Conservation (phyloP, 2,888 invertebrate species). For the Agonopterix arenella region DNA sequence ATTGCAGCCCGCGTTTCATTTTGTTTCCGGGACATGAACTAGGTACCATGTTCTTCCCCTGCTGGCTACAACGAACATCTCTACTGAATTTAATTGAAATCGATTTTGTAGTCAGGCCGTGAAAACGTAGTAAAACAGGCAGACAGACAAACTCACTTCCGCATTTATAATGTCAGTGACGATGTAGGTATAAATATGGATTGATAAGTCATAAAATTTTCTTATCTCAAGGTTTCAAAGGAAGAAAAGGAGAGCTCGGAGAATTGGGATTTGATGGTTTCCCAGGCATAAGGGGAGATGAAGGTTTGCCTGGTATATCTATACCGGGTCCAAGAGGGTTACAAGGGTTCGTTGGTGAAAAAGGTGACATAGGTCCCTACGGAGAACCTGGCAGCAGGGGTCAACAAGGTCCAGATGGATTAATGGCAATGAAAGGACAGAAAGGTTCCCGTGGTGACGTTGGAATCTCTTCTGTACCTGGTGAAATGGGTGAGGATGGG, state of each 20-base stretch:
- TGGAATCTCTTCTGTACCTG: constrained; percentile 63
- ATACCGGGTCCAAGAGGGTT: constrained; percentile 64
- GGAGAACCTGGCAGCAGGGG: constrained; percentile 77
- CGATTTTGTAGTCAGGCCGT: too few relatives aligned
- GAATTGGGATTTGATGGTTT: constrained; percentile 50
- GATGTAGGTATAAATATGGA: too few relatives aligned
- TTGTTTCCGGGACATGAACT: too few relatives aligned
- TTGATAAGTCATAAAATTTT: neutral
- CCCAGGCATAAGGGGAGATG: constrained; percentile 46
- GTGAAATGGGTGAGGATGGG: constrained; percentile 57
- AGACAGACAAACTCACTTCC: too few relatives aligned
- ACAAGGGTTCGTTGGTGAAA: constrained; percentile 81
- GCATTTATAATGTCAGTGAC: too few relatives aligned
- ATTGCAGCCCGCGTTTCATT: too few relatives aligned
- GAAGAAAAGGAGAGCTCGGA: constrained; percentile 49
- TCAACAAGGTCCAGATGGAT: constrained; percentile 77
- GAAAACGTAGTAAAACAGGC: too few relatives aligned
- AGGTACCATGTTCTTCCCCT: too few relatives aligned
- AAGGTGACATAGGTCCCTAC: constrained; percentile 79
- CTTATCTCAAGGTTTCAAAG: constrained; percentile 23
- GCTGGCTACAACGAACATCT: too few relatives aligned
- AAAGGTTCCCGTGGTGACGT: constrained; percentile 68
- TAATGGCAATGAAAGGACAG: constrained; percentile 76
- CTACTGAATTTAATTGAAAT: too few relatives aligned
- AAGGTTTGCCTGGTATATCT: constrained; percentile 54